Percentiles rank a stretch among this genome's conserved stretches.
Evolutionary conservation across 2,888 invertebrate genomes (phyloP).

Genomic region (Ommatoiulus sabulosus): DNA sequence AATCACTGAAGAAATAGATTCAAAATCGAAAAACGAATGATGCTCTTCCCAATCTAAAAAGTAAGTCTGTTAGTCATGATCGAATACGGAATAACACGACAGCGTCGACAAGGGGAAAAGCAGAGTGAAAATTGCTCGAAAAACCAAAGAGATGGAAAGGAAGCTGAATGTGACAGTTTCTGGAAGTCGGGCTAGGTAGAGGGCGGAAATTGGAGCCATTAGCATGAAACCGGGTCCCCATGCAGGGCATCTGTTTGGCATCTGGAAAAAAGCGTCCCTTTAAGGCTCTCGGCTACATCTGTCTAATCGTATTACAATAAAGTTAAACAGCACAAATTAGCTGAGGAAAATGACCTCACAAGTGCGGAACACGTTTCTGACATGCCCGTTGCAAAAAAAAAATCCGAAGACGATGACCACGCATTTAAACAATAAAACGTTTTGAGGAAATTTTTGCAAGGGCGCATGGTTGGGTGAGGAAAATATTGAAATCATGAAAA

Average conservation of each 20-base stretch:
- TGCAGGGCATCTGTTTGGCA: slow-evolving; percentile 6
- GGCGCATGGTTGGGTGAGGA: neutral
- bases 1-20: neutral
- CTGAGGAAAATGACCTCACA: neutral
- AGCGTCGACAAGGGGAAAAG: neutral
- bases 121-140: neutral
- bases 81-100: neutral
- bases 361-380: neutral
- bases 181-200: slow-evolving; percentile 21
- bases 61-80: slow-evolving; percentile 4
- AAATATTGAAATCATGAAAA: neutral
- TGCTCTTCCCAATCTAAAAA: neutral
- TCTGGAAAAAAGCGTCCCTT: slow-evolving; percentile 10
- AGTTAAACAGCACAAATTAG: slow-evolving; percentile 29
- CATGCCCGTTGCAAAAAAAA: slow-evolving; percentile 1
- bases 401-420: neutral
- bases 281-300: neutral
- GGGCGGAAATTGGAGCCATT: slow-evolving; percentile 36
- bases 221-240: neutral
- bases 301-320: slow-evolving; percentile 30
- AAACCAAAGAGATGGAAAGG: neutral
- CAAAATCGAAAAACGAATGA: slow-evolving; percentile 15
- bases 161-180: slow-evolving; percentile 15
- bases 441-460: neutral
- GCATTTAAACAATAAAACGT: neutral